Evolutionary conservation across 2,113 vertebrate genomes (phyloP).

Genomic region (Tetrao urogallus): DNA sequence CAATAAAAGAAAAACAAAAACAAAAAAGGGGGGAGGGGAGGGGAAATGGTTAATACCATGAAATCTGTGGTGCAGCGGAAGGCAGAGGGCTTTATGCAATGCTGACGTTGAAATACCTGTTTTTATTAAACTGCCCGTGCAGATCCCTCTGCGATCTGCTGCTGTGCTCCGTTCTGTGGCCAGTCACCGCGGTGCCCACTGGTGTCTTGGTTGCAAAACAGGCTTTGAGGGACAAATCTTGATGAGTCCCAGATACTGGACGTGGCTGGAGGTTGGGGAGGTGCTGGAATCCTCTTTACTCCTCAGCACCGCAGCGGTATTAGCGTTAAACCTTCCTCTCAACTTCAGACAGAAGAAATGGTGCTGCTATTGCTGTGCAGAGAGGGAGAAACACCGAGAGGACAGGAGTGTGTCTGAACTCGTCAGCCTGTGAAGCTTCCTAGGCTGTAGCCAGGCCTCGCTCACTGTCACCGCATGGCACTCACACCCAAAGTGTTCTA

Average conservation of each 20-base stretch:
- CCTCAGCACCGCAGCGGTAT: slow-evolving; percentile 1
- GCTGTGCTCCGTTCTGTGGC: not conserved
- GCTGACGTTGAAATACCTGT: not conserved
- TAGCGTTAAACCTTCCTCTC: slow-evolving; percentile 49
- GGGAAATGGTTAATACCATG: not conserved
- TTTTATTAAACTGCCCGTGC: not conserved
- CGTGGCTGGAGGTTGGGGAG: slow-evolving; percentile 38
- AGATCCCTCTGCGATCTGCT: slow-evolving; percentile 7
- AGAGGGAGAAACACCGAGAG: not conserved
- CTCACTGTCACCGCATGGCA: not conserved
- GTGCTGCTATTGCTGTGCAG: not conserved
- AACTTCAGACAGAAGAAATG: not conserved
- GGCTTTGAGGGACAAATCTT: slow-evolving; percentile 59
- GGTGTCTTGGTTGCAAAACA: slow-evolving; percentile 62
- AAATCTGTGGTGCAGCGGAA: not conserved
- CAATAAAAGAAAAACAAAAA: not conserved
- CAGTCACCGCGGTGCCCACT: not conserved
- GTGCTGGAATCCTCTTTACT: slow-evolving; percentile 66
- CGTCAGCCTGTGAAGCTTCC: not conserved
- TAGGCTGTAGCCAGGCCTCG: not conserved
- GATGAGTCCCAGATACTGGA: slow-evolving; percentile 45
- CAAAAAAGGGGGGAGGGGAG: not conserved
- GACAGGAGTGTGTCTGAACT: not conserved
- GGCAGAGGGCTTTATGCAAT: not conserved
- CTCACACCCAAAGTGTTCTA: slow-evolving; percentile 16